Evolutionary conservation across 2,888 invertebrate genomes (phyloP).

Genomic region (Ornithoptera priamus): DNA sequence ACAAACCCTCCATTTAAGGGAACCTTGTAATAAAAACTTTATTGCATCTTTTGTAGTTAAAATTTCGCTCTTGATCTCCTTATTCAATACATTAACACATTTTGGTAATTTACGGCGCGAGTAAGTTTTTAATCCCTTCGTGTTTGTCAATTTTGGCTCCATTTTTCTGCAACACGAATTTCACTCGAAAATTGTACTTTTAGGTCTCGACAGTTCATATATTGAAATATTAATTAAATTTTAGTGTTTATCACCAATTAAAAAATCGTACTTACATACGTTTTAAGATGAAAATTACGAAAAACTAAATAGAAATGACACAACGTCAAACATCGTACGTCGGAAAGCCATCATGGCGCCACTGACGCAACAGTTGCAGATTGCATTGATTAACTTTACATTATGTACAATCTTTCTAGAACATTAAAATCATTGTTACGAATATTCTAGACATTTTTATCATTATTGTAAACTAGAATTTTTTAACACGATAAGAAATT

Average conservation of each 20-base stretch:
- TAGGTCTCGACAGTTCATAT: neutral
- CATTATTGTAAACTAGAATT: no score
- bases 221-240: constrained; percentile 1
- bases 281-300: constrained; percentile 13
- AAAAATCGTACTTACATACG: neutral
- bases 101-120: constrained; percentile 16
- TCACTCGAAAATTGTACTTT: neutral
- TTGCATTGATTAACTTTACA: neutral
- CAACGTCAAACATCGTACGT: constrained; percentile 18
- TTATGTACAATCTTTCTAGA: neutral
- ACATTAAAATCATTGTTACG: no score
- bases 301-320: constrained; percentile 20
- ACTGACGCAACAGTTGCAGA: constrained; percentile 17
- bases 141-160: constrained; percentile 32
- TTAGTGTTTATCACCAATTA: neutral
- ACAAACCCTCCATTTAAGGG: constrained; percentile 57
- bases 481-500: no score
- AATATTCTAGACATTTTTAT: no score
- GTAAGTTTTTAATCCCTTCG: constrained; percentile 33
- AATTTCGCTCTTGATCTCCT: constrained; percentile 33
- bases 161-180: constrained; percentile 29
- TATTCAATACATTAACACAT: constrained; percentile 5
- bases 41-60: constrained; percentile 61
- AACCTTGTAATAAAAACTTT: constrained; percentile 57
- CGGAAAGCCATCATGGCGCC: constrained; percentile 23